Conservation (phyloP, 1,140 invertebrate genomes). For the Drosophila equinoxialis region DNA sequence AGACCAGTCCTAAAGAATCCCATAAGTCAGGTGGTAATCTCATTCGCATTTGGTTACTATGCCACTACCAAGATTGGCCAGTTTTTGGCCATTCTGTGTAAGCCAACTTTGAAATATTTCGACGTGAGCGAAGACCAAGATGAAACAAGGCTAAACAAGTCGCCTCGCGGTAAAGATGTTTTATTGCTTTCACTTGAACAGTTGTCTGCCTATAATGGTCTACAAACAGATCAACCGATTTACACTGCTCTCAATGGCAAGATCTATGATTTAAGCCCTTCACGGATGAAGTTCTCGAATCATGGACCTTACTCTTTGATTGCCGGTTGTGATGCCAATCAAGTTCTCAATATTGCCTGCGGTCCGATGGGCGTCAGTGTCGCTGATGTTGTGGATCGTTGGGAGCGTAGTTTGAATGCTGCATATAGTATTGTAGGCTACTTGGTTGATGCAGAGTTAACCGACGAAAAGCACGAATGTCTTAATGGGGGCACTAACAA, state of each 20-base stretch:
- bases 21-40: constrained; percentile 41
- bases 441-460: constrained; percentile 37
- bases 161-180: neutral
- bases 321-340: constrained; percentile 60
- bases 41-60: constrained; percentile 53
- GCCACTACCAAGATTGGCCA: constrained; percentile 40
- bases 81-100: constrained; percentile 13
- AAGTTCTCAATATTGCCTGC: constrained; percentile 49
- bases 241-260: constrained; percentile 65
- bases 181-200: constrained; percentile 34
- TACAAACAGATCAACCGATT: constrained; percentile 24
- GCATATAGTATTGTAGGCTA: constrained; percentile 60
- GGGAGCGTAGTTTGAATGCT: constrained; percentile 51
- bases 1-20: constrained; percentile 39
- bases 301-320: constrained; percentile 42
- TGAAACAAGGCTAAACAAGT: neutral
- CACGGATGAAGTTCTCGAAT: constrained; percentile 27
- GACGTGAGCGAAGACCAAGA: neutral
- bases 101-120: neutral
- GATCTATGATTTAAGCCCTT: constrained; percentile 58
- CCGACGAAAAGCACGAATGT: neutral
- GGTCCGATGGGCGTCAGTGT: constrained; percentile 30
- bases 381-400: constrained; percentile 31
- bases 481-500: neutral
- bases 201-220: constrained; percentile 44